phyloP scores from a whole-genome alignment of 37 sponge, comb jelly and placozoan species.

The Ianthella basta region DNA sequence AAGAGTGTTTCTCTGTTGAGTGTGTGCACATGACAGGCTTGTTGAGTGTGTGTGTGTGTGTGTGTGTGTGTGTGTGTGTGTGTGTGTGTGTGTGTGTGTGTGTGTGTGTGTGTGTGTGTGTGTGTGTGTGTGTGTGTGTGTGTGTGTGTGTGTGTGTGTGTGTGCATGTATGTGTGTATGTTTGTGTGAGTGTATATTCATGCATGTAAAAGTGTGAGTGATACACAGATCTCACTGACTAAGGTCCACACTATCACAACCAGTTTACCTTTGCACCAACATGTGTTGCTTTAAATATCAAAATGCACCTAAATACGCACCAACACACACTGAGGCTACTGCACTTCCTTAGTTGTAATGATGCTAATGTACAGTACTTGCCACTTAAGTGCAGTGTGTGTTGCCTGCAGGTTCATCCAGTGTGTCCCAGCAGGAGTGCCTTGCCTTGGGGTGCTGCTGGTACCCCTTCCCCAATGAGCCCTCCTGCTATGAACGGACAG shows the following conservation, averaged over 20 bases:
- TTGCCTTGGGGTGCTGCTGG: slow-evolving; percentile 17
- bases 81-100: slow-evolving; percentile 11
- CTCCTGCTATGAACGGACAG: slow-evolving; percentile 53
- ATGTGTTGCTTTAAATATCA: slow-evolving; percentile 1
- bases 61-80: slow-evolving; percentile 22
- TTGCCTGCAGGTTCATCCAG: background rate
- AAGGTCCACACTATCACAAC: background rate
- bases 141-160: background rate
- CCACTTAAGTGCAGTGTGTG: background rate
- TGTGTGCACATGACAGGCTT: too few species aligned
- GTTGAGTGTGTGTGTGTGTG: slow-evolving; percentile 12
- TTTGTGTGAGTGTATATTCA: background rate
- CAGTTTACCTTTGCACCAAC: background rate
- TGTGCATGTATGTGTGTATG: slow-evolving; percentile 10
- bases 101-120: slow-evolving; percentile 4
- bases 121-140: slow-evolving; percentile 9
- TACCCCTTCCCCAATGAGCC: slow-evolving; percentile 19
- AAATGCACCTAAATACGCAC: too few species aligned
- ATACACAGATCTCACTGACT: background rate
- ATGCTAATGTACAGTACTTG: too few species aligned
- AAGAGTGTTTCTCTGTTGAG: too few species aligned
- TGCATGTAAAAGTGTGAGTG: background rate
- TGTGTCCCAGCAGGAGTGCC: slow-evolving; percentile 6
- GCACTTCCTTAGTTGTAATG: too few species aligned
- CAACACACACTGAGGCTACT: too few species aligned